Conservation (phyloP, 2,113 vertebrate species). For the Pimephales promelas region DNA sequence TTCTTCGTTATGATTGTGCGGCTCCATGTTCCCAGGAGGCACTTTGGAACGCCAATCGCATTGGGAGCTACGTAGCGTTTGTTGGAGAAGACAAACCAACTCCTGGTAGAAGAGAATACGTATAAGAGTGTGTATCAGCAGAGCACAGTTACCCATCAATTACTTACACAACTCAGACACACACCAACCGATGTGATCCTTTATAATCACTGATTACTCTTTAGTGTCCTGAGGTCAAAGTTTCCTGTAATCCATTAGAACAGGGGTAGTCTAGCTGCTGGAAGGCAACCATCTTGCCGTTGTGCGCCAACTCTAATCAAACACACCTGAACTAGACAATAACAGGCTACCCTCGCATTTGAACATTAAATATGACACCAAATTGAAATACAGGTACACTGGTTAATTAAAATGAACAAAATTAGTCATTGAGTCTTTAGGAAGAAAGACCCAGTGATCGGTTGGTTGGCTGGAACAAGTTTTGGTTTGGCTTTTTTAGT, state of each 20-base stretch:
- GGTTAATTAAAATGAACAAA: too few relatives aligned
- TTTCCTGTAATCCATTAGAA: not conserved
- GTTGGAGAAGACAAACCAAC: conserved; percentile 92
- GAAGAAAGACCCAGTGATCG: not conserved
- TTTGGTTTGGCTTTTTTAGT: not conserved
- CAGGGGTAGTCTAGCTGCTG: too few relatives aligned
- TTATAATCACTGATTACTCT: not conserved
- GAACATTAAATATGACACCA: not conserved
- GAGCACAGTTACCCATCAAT: not conserved
- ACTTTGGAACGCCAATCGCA: conserved; percentile 75
- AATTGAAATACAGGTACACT: not conserved
- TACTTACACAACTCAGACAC: not conserved
- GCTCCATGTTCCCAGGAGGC: not conserved
- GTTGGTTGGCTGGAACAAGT: not conserved
- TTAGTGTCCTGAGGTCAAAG: not conserved
- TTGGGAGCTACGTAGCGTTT: conserved; percentile 91
- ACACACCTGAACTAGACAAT: not conserved
- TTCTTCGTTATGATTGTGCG: conserved; percentile 58
- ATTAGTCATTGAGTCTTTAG: too few relatives aligned
- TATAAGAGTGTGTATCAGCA: too few relatives aligned
- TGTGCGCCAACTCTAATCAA: not conserved
- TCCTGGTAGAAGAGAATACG: conserved; percentile 77
- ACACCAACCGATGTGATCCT: not conserved
- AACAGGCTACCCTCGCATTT: not conserved
- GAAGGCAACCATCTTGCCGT: not conserved